phyloP scores from a whole-genome alignment of 2,113 vertebrate species.

The Rafetus swinhoei region DNA sequence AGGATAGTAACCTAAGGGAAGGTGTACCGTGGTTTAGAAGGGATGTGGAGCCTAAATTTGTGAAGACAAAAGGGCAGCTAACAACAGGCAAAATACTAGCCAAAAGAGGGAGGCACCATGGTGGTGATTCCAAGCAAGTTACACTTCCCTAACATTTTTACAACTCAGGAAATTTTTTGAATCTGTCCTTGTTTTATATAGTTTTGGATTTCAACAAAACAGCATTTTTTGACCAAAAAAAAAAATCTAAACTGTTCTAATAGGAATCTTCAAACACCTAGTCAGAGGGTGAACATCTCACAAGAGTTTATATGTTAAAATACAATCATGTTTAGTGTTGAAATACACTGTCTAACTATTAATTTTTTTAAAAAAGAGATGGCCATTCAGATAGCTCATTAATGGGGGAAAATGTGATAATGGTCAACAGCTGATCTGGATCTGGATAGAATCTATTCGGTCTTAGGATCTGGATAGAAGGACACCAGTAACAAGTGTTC shows the following conservation, averaged over 20 bases:
- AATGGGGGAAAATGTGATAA: background rate
- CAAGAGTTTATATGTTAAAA: conserved; percentile 1
- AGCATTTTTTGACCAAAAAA: background rate
- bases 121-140: too few species aligned
- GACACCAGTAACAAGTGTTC: background rate
- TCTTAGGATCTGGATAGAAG: conserved; percentile 23
- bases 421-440: too few species aligned
- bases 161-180: background rate
- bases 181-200: background rate
- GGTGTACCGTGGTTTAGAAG: too few species aligned
- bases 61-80: too few species aligned
- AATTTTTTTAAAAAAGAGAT: fast-evolving
- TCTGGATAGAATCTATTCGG: too few species aligned
- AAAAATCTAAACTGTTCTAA: background rate
- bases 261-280: background rate
- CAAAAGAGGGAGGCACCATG: too few species aligned
- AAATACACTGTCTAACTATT: background rate
- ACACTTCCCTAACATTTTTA: background rate
- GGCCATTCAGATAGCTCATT: background rate
- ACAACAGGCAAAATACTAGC: too few species aligned
- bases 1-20: too few species aligned
- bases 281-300: background rate
- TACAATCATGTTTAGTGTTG: background rate
- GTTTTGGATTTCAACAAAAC: background rate
- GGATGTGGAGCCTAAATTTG: too few species aligned